phyloP scores from a whole-genome alignment of 2,797 vertebrate genomes.

The Microchirus variegatus region DNA sequence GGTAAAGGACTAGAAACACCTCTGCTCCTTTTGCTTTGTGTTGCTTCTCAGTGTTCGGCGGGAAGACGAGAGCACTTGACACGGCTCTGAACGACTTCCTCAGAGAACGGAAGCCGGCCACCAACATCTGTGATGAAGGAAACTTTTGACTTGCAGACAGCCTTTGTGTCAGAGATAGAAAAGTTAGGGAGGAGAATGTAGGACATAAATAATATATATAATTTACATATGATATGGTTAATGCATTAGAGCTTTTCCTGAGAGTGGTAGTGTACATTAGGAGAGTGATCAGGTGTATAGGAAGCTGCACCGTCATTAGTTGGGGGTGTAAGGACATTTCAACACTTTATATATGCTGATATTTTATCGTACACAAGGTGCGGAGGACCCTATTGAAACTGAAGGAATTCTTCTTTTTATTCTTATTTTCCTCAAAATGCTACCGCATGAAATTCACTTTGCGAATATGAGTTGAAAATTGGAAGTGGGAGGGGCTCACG shows the following conservation, averaged over 20 bases:
- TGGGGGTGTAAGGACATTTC: too few species aligned
- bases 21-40: neutral
- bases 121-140: slow-evolving; percentile 21
- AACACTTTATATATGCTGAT: too few species aligned
- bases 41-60: too few species aligned
- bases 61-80: slow-evolving; percentile 14
- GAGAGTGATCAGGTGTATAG: slow-evolving; percentile 29
- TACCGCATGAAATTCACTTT: too few species aligned
- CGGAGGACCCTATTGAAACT: too few species aligned
- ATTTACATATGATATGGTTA: slow-evolving; percentile 61
- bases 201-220: slow-evolving; percentile 48
- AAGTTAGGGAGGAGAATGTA: slow-evolving; percentile 26
- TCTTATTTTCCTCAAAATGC: too few species aligned
- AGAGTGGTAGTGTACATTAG: slow-evolving; percentile 53
- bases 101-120: slow-evolving; percentile 20
- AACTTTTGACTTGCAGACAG: slow-evolving; percentile 20
- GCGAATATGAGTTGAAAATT: too few species aligned
- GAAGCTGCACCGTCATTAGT: slow-evolving; percentile 41
- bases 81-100: slow-evolving; percentile 6
- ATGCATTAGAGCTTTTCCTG: slow-evolving; percentile 55
- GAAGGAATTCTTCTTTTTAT: too few species aligned
- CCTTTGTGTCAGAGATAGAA: slow-evolving; percentile 34
- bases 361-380: too few species aligned
- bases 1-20: too few species aligned
- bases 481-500: too few species aligned